Evolutionary conservation across 2,113 vertebrate genomes (phyloP).

Genomic region (Hyla sarda): DNA sequence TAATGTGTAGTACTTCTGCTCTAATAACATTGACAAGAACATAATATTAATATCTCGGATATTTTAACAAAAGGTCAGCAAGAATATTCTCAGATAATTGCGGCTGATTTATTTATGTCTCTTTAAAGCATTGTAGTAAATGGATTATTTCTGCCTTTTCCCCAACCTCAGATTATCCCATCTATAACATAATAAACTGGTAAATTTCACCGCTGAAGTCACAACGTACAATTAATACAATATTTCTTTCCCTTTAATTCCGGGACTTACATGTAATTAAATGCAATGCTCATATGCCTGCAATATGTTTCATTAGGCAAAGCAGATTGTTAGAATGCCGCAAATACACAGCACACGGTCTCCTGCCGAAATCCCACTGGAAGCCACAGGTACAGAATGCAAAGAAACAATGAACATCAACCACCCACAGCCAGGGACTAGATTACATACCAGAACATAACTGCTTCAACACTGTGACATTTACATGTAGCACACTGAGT

Average conservation of each 20-base stretch:
- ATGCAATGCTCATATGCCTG: slow-evolving; percentile 17
- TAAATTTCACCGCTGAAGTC: neutral
- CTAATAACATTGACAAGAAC: neutral
- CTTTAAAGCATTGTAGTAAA: neutral
- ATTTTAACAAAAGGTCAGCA: neutral
- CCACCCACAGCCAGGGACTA: neutral
- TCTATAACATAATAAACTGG: slow-evolving; percentile 19
- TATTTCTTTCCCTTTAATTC: neutral
- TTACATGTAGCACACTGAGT: neutral
- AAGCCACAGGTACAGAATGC: slow-evolving; percentile 14
- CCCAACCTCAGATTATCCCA: neutral
- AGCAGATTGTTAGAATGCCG: neutral
- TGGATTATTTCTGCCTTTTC: neutral
- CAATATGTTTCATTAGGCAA: slow-evolving; percentile 17
- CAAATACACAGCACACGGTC: slow-evolving; percentile 4
- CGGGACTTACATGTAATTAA: neutral
- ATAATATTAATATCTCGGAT: neutral
- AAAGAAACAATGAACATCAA: neutral
- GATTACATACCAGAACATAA: neutral
- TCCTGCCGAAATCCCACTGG: neutral
- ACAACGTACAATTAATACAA: slow-evolving; percentile 17
- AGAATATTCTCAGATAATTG: neutral
- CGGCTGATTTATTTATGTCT: neutral
- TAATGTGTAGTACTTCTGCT: neutral
- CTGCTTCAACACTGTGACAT: neutral